Percentiles rank a stretch among this genome's conserved stretches.
Conservation (phyloP, 2,113 vertebrate species). For the Ciconia stormi region DNA sequence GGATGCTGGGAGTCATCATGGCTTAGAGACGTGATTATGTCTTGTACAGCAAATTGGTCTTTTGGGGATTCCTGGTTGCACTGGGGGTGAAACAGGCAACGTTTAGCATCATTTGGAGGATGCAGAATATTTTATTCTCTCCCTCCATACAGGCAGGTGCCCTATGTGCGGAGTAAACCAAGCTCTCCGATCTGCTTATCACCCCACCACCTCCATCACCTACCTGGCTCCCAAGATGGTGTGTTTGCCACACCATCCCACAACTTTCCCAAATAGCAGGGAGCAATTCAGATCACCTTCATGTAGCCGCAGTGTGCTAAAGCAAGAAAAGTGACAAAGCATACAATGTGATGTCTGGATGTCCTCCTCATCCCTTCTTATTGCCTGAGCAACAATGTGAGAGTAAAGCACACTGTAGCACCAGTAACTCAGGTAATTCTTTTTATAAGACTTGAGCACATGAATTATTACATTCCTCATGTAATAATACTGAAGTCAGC, state of each 20-base stretch:
- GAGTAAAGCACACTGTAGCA: neutral
- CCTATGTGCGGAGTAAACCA: neutral
- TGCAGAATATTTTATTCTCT: neutral
- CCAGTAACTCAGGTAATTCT: neutral
- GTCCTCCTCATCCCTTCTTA: neutral
- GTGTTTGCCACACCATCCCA: neutral
- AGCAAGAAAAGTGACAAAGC: neutral
- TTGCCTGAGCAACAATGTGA: neutral
- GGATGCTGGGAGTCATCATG: neutral
- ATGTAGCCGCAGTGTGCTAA: neutral
- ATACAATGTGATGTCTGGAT: neutral
- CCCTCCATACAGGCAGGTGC: neutral
- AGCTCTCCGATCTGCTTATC: neutral
- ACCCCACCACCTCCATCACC: neutral
- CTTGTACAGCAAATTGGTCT: neutral
- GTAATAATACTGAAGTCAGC: neutral
- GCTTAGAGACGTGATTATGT: neutral
- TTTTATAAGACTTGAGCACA: neutral
- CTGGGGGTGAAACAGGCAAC: neutral
- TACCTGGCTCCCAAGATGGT: neutral
- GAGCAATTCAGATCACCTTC: neutral
- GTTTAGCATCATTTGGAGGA: neutral
- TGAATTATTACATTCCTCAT: neutral
- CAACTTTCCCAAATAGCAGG: neutral
- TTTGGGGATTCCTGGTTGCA: neutral